Evolutionary conservation across 1,140 invertebrate species (phyloP).

Genomic region (Cotesia glomerata): DNA sequence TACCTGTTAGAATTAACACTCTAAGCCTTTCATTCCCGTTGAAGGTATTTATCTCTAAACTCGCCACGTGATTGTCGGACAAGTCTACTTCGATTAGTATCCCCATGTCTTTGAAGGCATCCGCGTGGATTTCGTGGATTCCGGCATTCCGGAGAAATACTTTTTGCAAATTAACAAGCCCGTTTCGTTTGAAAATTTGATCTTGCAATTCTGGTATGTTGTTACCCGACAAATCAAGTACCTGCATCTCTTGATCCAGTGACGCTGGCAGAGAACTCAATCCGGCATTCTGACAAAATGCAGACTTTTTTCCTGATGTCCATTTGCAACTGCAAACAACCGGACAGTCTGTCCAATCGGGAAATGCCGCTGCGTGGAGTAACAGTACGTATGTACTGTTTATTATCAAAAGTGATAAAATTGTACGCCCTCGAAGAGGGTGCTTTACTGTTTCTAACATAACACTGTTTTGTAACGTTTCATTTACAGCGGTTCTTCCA

Average conservation of each 20-base stretch:
- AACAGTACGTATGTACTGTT: conserved; percentile 47
- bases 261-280: conserved; percentile 75
- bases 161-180: conserved; percentile 82
- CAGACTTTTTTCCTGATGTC: conserved; percentile 87
- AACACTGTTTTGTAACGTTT: conserved; percentile 36
- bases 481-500: not conserved
- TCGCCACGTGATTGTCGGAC: conserved; percentile 74
- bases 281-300: conserved; percentile 78
- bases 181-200: conserved; percentile 80
- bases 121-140: conserved; percentile 76
- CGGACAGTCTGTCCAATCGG: conserved; percentile 85
- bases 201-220: conserved; percentile 76
- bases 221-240: conserved; percentile 83
- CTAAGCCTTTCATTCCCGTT: conserved; percentile 75
- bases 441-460: conserved; percentile 51
- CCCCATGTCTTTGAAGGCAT: conserved; percentile 84
- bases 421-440: conserved; percentile 54
- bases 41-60: conserved; percentile 75
- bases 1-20: conserved; percentile 73
- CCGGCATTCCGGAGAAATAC: conserved; percentile 78
- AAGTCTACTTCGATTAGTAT: conserved; percentile 88
- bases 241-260: conserved; percentile 84
- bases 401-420: conserved; percentile 52
- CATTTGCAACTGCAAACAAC: conserved; percentile 84
- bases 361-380: conserved; percentile 62